Evolutionary conservation across 2,888 invertebrate species (phyloP).

Genomic region (Lasioglossum villosulum): DNA sequence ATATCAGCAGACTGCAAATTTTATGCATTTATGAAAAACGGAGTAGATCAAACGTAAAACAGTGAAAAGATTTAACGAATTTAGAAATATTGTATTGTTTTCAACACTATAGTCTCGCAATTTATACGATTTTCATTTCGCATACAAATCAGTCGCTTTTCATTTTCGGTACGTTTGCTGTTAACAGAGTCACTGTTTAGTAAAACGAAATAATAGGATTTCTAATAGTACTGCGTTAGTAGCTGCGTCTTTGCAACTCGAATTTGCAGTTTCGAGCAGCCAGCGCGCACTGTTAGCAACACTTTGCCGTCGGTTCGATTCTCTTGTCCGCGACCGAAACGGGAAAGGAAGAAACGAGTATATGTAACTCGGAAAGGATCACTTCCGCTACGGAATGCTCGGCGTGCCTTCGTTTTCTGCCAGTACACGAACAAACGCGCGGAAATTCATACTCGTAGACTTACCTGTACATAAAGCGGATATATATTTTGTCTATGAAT

Average conservation of each 20-base stretch:
- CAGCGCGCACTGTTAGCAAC: background rate
- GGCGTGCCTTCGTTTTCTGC: constrained; percentile 62
- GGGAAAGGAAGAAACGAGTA: constrained; percentile 26
- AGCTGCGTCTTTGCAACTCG: background rate
- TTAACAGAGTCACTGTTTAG: too few species aligned
- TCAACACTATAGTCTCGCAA: too few species aligned
- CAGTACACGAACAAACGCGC: constrained; percentile 2
- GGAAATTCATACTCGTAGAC: constrained; percentile 16
- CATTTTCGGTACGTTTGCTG: too few species aligned
- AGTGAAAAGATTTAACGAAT: too few species aligned
- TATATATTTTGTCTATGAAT: constrained; percentile 12
- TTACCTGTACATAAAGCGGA: constrained; percentile 11
- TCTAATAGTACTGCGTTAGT: background rate
- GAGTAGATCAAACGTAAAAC: too few species aligned
- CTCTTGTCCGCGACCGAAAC: background rate
- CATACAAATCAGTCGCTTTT: too few species aligned
- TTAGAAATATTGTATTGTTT: too few species aligned
- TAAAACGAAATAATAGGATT: too few species aligned
- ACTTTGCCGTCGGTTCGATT: background rate
- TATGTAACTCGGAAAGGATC: constrained; percentile 27
- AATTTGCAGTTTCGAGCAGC: background rate
- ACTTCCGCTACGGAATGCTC: constrained; percentile 52
- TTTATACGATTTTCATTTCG: too few species aligned
- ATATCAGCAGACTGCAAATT: too few species aligned
- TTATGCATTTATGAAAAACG: too few species aligned